Percentiles rank a stretch among this genome's conserved stretches.
Conservation (phyloP, 1,140 invertebrate genomes). For the Leguminivora glycinivorella region DNA sequence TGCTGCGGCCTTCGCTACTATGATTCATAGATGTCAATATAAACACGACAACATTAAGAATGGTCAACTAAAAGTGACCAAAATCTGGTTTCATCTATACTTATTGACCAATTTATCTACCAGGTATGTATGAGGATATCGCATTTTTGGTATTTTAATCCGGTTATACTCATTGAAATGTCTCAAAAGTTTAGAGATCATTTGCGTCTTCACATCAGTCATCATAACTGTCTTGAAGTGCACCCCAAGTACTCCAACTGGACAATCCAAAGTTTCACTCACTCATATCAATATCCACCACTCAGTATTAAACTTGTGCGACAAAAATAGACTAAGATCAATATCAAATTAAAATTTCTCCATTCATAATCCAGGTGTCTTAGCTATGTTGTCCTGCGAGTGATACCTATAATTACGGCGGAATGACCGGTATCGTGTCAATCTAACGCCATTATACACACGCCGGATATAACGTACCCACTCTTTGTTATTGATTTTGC, state of each 20-base stretch:
- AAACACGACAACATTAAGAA: neutral
- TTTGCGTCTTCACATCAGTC: too few relatives aligned
- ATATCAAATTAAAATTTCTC: neutral
- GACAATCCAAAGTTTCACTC: too few relatives aligned
- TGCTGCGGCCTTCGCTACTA: conserved; percentile 40
- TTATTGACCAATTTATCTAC: too few relatives aligned
- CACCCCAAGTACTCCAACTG: too few relatives aligned
- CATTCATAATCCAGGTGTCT: conserved; percentile 4
- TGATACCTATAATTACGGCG: conserved; percentile 71
- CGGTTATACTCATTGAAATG: too few relatives aligned
- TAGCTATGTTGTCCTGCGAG: conserved; percentile 33
- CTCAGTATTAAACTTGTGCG: neutral
- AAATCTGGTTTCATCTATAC: neutral
- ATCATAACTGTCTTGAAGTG: too few relatives aligned
- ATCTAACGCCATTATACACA: conserved; percentile 51
- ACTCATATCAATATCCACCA: too few relatives aligned
- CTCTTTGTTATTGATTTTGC: conserved; percentile 65
- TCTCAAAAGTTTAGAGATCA: too few relatives aligned
- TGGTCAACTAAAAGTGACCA: neutral
- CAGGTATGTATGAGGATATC: neutral
- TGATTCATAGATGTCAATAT: conserved; percentile 23
- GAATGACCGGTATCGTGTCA: conserved; percentile 51
- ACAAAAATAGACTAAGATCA: neutral
- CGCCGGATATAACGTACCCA: conserved; percentile 62
- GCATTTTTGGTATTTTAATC: too few relatives aligned